Evolutionary conservation across 2,888 invertebrate genomes (phyloP), one percentile per base, ranked within the genome.

Genomic region (Cotesia congregata): DNA sequence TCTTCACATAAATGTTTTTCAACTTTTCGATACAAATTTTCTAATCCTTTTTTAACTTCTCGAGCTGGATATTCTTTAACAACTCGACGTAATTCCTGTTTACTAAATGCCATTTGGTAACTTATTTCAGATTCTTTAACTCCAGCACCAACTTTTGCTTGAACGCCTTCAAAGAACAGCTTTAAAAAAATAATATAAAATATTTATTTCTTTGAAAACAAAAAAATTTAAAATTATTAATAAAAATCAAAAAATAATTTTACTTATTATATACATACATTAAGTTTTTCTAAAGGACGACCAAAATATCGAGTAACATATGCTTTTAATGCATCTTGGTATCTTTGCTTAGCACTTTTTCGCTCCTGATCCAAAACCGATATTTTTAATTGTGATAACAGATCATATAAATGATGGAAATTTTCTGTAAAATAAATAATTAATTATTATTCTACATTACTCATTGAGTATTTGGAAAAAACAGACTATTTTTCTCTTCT

Each of bases 1-100:
- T 97, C 97, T 90, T 98, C 98, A 86, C 96, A 97, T 67, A 99
- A 91, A 90, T 99, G 98, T 91, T 99, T 99, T 89, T 99, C 99
- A 75, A 99, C 97, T 90, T 97, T 98, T 90, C 95, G 95, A 90
- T 97, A 98, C 79, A 99, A 92, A 85, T 96, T 94, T 90, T 98
- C 98, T 80, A 98, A 91, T 1, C 97, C 97, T 88, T 95, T 95
- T 90, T 97, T 97, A 17, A 98, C 97, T 93, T 97, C 95, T 86
- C 95, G 94, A 6, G 94, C 95, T 2, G 98, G 98, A 92, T 99
- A 99, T 88, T 97, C 95, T 83, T 95, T 95, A 78, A 98, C 97
- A 65, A 98, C 96, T 90, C 97, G 96, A 76, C 97, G 93, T 83
- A 99, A 92, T 91, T 99, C 98, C 90, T 97, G 97, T 91, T 98